These are phyloP conservation scores for Tachyglossus aculeatus DNA, from an alignment of 2,797 vertebrate genomes.

Conservation along the genomic window DNA sequence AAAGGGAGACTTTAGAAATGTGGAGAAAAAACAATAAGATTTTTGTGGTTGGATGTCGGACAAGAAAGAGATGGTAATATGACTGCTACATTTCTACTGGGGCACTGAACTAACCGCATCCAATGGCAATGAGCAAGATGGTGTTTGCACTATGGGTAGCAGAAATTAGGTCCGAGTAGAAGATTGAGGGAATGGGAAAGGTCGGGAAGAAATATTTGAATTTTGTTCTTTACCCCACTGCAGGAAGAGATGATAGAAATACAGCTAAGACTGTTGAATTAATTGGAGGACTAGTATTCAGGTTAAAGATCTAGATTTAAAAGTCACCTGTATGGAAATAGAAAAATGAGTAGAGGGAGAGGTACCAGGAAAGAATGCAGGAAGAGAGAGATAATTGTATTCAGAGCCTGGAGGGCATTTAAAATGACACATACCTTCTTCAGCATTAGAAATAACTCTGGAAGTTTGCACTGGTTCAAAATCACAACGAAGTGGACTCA, in stretches of 20 bases:
- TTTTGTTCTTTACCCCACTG: neutral
- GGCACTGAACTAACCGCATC: no score
- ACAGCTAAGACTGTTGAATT: neutral
- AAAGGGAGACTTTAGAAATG: no score
- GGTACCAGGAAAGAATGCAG: neutral
- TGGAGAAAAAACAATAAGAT: no score
- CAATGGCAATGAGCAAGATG: no score
- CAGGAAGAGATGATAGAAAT: neutral
- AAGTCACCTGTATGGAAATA: neutral
- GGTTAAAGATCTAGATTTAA: neutral
- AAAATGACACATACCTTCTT: slow-evolving; percentile 78
- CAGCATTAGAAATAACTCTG: slow-evolving; percentile 39
- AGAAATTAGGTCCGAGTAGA: neutral
- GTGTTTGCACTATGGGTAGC: neutral
- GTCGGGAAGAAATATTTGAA: neutral
- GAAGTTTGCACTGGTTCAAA: slow-evolving; percentile 56
- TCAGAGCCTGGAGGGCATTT: neutral
- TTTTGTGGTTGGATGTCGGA: no score
- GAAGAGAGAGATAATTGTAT: neutral
- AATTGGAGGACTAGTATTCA: neutral
- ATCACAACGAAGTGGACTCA: slow-evolving; percentile 61
- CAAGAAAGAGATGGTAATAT: no score
- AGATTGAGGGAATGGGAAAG: neutral
- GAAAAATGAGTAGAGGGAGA: neutral
- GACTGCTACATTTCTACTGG: no score